Conservation (phyloP, 2,888 invertebrate species). For the Tenthredo notha region DNA sequence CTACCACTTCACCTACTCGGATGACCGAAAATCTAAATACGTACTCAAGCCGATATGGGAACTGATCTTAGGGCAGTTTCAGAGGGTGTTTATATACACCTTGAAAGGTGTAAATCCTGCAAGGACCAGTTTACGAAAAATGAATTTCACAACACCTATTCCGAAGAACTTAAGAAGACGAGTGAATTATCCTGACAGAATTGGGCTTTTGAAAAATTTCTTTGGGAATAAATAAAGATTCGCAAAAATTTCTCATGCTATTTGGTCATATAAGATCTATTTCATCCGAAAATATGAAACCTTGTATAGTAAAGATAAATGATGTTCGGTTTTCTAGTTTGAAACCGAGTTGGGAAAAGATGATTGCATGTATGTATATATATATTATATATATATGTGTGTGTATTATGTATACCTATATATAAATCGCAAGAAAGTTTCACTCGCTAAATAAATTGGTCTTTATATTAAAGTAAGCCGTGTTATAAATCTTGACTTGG, state of each 20-base stretch:
- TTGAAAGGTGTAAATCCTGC: not conserved
- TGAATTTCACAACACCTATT: not conserved
- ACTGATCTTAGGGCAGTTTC: slow-evolving; percentile 16
- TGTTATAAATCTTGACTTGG: slow-evolving; percentile 72
- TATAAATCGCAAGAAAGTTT: slow-evolving; percentile 49
- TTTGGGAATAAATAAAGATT: not conserved
- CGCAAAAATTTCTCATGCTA: not conserved
- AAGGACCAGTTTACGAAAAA: not conserved
- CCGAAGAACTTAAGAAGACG: not conserved
- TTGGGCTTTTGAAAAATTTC: not conserved
- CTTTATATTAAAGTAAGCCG: slow-evolving; percentile 73
- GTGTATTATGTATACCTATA: not conserved
- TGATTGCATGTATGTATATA: not conserved
- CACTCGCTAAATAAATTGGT: slow-evolving; percentile 71
- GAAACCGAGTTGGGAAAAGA: not conserved
- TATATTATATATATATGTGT: not conserved
- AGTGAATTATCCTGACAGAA: not conserved
- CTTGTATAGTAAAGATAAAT: not conserved
- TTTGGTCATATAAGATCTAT: not conserved
- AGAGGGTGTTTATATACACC: not conserved
- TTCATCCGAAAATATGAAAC: not conserved
- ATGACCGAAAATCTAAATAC: slow-evolving; percentile 70
- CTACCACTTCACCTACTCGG: slow-evolving; percentile 64
- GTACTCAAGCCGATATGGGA: slow-evolving; percentile 56
- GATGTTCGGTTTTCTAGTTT: not conserved